phyloP scores from a whole-genome alignment of 2,113 vertebrate genomes.

The Tauraco erythrolophus region DNA sequence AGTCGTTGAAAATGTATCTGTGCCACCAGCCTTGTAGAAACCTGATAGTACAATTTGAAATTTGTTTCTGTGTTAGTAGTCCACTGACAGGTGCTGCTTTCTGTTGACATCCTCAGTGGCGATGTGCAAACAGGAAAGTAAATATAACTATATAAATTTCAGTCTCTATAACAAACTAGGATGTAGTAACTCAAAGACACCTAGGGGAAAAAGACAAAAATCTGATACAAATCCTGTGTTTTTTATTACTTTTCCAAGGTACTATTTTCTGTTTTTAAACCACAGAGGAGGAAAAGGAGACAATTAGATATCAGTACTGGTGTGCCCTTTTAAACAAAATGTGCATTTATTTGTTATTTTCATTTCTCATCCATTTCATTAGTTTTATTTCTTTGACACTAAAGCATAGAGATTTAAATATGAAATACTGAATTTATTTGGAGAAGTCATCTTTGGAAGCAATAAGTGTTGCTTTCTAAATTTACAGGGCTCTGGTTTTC shows the following conservation, averaged over 20 bases:
- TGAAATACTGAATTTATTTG: neutral
- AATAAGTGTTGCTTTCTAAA: neutral
- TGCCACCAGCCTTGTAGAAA: neutral
- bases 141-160: neutral
- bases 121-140: neutral
- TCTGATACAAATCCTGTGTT: accelerated
- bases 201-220: neutral
- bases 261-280: neutral
- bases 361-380: neutral
- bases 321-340: neutral
- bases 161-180: neutral
- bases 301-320: accelerated
- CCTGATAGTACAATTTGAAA: neutral
- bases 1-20: neutral
- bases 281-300: neutral
- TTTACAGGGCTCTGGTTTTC: neutral
- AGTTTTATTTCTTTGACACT: neutral
- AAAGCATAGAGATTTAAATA: neutral
- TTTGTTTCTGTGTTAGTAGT: neutral
- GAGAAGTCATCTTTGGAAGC: neutral
- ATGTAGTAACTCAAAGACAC: neutral
- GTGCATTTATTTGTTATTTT: neutral
- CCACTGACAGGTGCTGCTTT: neutral
- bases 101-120: neutral
- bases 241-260: neutral